phyloP scores from a whole-genome alignment of 2,113 vertebrate species.

The Gambusia holbrooki region DNA sequence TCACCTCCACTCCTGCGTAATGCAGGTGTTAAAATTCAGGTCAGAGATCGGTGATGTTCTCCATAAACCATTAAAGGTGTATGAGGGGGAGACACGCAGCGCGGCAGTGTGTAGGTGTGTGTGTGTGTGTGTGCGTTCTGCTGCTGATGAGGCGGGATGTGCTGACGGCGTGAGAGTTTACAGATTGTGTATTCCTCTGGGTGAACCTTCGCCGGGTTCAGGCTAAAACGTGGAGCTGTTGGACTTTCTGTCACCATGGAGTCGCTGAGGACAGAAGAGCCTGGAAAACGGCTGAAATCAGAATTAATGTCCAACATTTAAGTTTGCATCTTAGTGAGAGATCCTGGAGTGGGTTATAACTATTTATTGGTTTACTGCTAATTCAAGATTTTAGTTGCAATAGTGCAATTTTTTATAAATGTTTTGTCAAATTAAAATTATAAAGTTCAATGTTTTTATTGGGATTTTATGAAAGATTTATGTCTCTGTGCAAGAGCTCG shows the following conservation, averaged over 20 bases:
- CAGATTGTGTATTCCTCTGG: constrained; percentile 12
- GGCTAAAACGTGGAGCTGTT: constrained; percentile 18
- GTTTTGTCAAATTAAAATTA: background rate
- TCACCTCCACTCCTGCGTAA: constrained; percentile 23
- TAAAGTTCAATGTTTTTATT: background rate
- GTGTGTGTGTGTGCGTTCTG: background rate
- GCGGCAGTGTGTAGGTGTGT: background rate
- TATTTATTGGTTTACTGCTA: too few relatives aligned
- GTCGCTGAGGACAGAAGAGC: constrained; percentile 35
- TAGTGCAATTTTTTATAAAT: background rate
- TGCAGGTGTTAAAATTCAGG: constrained; percentile 42
- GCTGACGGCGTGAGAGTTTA: constrained; percentile 25
- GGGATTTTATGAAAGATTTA: background rate
- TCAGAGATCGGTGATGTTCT: constrained; percentile 25
- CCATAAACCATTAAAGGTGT: constrained; percentile 26
- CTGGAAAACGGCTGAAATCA: constrained; percentile 3
- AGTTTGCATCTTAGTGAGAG: background rate
- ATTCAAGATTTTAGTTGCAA: too few relatives aligned
- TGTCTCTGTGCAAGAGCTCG: too few relatives aligned
- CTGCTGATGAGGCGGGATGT: constrained; percentile 13
- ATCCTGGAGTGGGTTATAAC: background rate
- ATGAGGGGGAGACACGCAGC: background rate
- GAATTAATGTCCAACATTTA: constrained; percentile 18
- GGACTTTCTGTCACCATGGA: constrained; percentile 14
- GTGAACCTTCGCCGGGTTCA: constrained; percentile 10